Evolutionary conservation across 2,888 invertebrate species (phyloP).

Genomic region (Drosophila nigricruria): DNA sequence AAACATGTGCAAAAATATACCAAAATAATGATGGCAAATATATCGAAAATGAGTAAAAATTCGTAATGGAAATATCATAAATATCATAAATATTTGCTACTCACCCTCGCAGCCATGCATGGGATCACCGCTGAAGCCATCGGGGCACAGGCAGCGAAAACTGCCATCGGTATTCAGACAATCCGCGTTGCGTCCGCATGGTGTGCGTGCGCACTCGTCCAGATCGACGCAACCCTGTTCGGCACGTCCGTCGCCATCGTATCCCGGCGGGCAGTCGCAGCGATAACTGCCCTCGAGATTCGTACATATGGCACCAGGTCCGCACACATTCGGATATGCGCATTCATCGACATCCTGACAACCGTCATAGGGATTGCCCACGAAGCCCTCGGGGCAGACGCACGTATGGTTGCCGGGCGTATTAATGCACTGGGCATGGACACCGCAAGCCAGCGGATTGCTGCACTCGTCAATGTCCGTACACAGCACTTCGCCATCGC

Average conservation of each 20-base stretch:
- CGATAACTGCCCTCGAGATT: conserved; percentile 92
- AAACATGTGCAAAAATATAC: conserved; percentile 44
- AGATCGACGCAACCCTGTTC: conserved; percentile 89
- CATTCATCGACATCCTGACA: conserved; percentile 95
- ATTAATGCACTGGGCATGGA: conserved; percentile 93
- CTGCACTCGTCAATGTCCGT: conserved; percentile 96
- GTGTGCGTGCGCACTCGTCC: conserved; percentile 90
- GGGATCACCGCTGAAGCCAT: conserved; percentile 93
- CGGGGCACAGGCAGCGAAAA: conserved; percentile 93
- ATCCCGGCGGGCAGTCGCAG: conserved; percentile 94
- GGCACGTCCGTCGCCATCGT: conserved; percentile 91
- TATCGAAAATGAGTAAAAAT: conserved; percentile 50
- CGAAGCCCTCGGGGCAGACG: conserved; percentile 92
- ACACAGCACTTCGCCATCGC: conserved; percentile 95
- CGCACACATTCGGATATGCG: conserved; percentile 90
- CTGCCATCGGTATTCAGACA: conserved; percentile 93
- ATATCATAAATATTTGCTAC: conserved; percentile 19
- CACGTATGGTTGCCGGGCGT: conserved; percentile 95
- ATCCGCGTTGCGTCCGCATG: conserved; percentile 92
- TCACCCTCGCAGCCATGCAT: conserved; percentile 87
- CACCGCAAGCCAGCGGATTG: conserved; percentile 92
- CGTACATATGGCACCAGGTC: conserved; percentile 91
- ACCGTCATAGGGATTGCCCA: conserved; percentile 92
- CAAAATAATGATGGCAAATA: conserved; percentile 39
- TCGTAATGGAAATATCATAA: background rate